Conservation (phyloP, 2,797 vertebrate species). For the Eleutherodactylus coqui region DNA sequence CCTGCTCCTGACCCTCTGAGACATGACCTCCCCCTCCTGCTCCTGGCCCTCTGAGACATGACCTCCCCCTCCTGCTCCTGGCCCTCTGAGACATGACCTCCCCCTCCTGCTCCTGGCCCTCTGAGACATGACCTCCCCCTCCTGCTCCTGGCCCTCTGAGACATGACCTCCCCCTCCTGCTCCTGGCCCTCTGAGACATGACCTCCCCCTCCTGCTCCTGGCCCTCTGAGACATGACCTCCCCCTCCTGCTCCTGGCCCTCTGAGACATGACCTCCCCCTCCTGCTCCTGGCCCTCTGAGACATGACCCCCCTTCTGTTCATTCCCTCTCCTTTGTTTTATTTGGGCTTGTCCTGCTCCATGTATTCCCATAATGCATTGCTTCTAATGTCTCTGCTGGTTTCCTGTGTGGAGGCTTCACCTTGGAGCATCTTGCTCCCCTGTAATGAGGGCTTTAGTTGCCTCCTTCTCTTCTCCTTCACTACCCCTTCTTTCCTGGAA, state of each 20-base stretch:
- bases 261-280: background rate
- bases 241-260: no score
- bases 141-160: background rate
- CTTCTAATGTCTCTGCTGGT: background rate
- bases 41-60: background rate
- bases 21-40: no score
- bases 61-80: background rate
- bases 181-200: background rate
- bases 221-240: background rate
- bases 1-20: background rate
- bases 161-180: background rate
- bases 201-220: background rate
- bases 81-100: slow-evolving; percentile 69
- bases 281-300: background rate
- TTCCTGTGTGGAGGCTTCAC: background rate
- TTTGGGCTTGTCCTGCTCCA: background rate
- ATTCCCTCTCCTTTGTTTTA: background rate
- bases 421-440: background rate
- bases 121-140: slow-evolving; percentile 72
- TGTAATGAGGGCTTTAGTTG: background rate
- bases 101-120: slow-evolving; percentile 88
- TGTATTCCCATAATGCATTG: background rate
- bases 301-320: no score
- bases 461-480: background rate
- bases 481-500: background rate